A percentile compares a stretch with the other conserved stretches of the same genome.
phyloP scores from a whole-genome alignment of 2,888 invertebrate species.

The Epicampocera succincta region DNA sequence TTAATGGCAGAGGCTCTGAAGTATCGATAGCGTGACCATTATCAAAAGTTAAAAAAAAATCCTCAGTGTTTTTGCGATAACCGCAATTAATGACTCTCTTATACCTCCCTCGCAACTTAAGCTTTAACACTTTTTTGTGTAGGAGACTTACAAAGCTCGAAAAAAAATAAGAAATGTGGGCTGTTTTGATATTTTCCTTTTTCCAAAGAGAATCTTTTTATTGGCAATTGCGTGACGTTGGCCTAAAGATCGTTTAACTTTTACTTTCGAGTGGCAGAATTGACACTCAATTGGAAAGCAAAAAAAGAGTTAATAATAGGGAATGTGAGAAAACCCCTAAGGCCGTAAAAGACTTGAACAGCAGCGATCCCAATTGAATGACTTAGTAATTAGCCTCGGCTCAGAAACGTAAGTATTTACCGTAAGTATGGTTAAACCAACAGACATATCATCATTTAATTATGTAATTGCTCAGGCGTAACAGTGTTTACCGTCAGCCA shows the following conservation, averaged over 20 bases:
- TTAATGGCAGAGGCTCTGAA: background rate
- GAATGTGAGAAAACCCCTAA: slow-evolving; percentile 62
- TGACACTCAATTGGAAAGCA: slow-evolving; percentile 76
- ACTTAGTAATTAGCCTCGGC: slow-evolving; percentile 32
- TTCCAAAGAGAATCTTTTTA: slow-evolving; percentile 11
- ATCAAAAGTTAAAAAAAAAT: too few species aligned
- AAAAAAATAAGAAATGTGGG: slow-evolving; percentile 6
- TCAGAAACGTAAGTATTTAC: slow-evolving; percentile 38
- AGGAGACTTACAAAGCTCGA: too few species aligned
- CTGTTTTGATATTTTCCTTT: background rate
- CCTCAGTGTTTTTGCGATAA: too few species aligned
- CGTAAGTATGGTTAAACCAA: slow-evolving; percentile 59
- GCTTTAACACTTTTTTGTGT: background rate
- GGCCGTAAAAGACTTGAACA: slow-evolving; percentile 60
- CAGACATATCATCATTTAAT: slow-evolving; percentile 68
- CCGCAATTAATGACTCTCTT: background rate
- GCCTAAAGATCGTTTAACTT: slow-evolving; percentile 76
- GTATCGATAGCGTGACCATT: background rate
- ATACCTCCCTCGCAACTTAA: background rate
- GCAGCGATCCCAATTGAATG: slow-evolving; percentile 48
- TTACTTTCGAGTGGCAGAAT: slow-evolving; percentile 75
- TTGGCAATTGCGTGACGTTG: slow-evolving; percentile 74
- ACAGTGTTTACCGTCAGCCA: slow-evolving; percentile 52
- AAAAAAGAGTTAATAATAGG: background rate
- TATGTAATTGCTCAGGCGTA: slow-evolving; percentile 72